These are phyloP conservation scores for Ramphastos sulfuratus DNA, from an alignment of 2,113 vertebrate species.

Conservation along the genomic window DNA sequence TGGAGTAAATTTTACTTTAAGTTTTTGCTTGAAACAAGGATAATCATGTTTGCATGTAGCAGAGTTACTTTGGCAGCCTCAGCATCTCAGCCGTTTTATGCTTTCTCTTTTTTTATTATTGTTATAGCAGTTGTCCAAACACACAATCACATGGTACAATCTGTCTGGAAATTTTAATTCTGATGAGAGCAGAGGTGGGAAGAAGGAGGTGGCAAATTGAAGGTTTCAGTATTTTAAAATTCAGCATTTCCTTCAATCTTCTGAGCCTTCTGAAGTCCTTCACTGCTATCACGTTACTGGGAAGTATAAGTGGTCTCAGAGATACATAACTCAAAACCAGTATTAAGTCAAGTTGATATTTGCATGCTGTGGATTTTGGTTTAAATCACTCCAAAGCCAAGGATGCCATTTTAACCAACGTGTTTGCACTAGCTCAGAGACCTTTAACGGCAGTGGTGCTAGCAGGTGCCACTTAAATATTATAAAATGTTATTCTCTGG, in stretches of 20 bases:
- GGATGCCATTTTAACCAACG: background rate
- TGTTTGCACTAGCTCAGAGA: background rate
- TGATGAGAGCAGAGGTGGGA: slow-evolving; percentile 56
- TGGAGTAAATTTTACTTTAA: slow-evolving; percentile 30
- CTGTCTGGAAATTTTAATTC: slow-evolving; percentile 64
- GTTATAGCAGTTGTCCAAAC: slow-evolving; percentile 56
- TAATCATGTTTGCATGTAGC: slow-evolving; percentile 33
- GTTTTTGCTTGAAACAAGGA: slow-evolving; percentile 40
- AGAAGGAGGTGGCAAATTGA: slow-evolving; percentile 53
- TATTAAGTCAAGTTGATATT: slow-evolving; percentile 36
- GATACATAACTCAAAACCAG: background rate
- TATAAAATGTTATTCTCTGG: background rate
- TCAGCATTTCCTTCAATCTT: slow-evolving; percentile 39
- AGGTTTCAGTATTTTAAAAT: slow-evolving; percentile 57
- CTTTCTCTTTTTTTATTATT: slow-evolving; percentile 16
- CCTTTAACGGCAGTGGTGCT: background rate
- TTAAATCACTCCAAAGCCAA: background rate
- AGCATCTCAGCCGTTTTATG: slow-evolving; percentile 21
- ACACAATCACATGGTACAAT: slow-evolving; percentile 26
- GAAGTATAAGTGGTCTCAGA: background rate
- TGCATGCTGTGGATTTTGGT: background rate
- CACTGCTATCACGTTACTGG: background rate
- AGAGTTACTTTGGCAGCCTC: slow-evolving; percentile 33
- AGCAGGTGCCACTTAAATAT: background rate
- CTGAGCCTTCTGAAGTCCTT: slow-evolving; percentile 11